A percentile compares a stretch with the other conserved stretches of the same genome.
phyloP scores from a whole-genome alignment of 2,113 vertebrate genomes.

The Seriola aureovittata region DNA sequence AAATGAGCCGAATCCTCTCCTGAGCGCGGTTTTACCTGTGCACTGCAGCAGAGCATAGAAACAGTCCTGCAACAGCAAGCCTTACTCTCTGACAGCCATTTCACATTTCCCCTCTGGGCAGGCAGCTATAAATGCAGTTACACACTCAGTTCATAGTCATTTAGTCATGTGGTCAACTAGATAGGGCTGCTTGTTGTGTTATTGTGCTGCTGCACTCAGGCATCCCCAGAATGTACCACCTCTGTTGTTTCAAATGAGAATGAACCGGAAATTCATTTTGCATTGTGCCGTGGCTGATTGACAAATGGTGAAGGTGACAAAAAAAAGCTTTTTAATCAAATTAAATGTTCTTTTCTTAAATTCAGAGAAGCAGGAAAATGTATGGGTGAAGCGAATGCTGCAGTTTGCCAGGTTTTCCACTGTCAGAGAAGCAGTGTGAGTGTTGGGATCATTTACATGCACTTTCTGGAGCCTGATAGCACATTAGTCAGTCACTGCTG shows the following conservation, averaged over 20 bases:
- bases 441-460: slow-evolving; percentile 7
- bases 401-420: background rate
- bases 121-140: slow-evolving; percentile 3
- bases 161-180: background rate
- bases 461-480: slow-evolving; percentile 10
- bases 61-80: background rate
- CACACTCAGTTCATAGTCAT: slow-evolving; percentile 13
- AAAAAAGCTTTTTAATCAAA: slow-evolving; percentile 16
- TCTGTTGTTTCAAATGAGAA: slow-evolving; percentile 1
- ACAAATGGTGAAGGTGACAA: background rate
- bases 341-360: slow-evolving; percentile 14
- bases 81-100: slow-evolving; percentile 3
- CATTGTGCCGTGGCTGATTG: background rate
- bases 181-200: background rate
- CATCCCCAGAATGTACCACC: background rate
- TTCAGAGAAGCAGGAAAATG: slow-evolving; percentile 21
- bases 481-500: background rate
- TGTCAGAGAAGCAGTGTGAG: slow-evolving; percentile 4
- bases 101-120: slow-evolving; percentile 1
- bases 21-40: too few species aligned
- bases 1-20: too few species aligned
- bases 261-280: background rate
- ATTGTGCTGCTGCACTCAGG: background rate
- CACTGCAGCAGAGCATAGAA: slow-evolving; percentile 2
- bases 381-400: background rate